Evolutionary conservation across 2,888 invertebrate genomes (phyloP), one percentile per base, ranked within the genome.

Genomic region (Ectobius pallidus): DNA sequence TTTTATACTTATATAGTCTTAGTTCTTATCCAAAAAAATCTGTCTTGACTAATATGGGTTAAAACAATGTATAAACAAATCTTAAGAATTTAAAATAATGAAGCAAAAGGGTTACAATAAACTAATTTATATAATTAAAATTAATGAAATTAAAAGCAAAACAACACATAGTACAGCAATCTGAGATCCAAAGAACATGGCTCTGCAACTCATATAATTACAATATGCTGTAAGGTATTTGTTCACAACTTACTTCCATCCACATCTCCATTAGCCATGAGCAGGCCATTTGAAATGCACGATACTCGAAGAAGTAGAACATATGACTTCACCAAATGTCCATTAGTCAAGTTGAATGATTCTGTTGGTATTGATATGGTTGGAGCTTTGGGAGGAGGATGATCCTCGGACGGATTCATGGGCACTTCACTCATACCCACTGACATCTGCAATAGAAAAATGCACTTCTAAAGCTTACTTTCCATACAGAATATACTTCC

Each of bases 301-400:
- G 86, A 89, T 6, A 94, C 93, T 78, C 91, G 86, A 75, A 95
- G 86, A 81, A 94, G 86, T 55, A 96, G 87, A 84, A 92, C 91
- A 81, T 92, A 94, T 1, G 94, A 93, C 82, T 93, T 93, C 44
- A 93, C 92, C 78, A 92, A 87, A 74, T 93, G 91, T 2, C 93
- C 93, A 77, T 92, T 92, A 16, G 89, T 89, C 44, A 91, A 87
- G 80, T 89, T 91, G 82, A 97, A 95, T 39, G 92, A 90, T 79
- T 95, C 94, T 78, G 92, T 92, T 52, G 95, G 92, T 81, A 96
- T 93, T 79, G 94, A 93, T 72, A 96, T 90, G 25, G 93, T 92
- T 1, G 93, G 90, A 74, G 91, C 90, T 86, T 88, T 89, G 1
- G 89, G 86, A 3, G 88, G 88, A 11, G 91, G 89, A 79, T 88